Percentiles rank a stretch among this genome's conserved stretches.
phyloP scores from a whole-genome alignment of 2,797 vertebrate genomes.

The Notoglanidium macrostoma region DNA sequence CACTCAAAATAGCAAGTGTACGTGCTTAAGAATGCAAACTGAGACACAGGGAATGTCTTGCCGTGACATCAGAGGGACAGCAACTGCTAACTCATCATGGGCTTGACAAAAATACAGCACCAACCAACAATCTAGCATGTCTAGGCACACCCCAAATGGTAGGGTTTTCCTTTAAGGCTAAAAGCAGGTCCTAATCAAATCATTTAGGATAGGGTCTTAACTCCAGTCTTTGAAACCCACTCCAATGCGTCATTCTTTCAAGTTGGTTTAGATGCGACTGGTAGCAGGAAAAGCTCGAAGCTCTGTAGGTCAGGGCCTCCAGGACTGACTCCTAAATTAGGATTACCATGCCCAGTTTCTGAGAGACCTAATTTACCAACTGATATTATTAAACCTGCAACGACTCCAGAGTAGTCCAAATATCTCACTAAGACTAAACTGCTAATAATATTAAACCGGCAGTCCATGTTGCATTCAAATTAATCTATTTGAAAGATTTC shows the following conservation, averaged over 20 bases:
- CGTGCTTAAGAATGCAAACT: too few species aligned
- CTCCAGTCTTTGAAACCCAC: not conserved
- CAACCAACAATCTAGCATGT: not conserved
- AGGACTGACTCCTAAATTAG: not conserved
- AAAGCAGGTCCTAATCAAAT: not conserved
- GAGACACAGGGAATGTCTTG: not conserved
- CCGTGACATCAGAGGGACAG: not conserved
- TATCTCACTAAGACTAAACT: not conserved
- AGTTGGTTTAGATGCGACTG: not conserved
- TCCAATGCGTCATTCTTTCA: not conserved
- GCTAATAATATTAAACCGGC: too few species aligned
- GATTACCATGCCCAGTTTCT: not conserved
- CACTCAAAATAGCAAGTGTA: too few species aligned
- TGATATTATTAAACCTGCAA: not conserved
- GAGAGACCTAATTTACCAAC: not conserved
- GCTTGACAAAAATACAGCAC: not conserved
- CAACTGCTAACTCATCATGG: not conserved
- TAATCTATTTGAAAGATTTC: not conserved
- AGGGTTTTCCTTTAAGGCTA: not conserved
- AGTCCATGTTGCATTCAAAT: not conserved
- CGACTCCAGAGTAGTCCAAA: not conserved
- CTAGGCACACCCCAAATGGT: not conserved
- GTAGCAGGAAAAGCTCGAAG: not conserved
- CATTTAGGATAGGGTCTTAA: not conserved
- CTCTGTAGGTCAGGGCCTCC: not conserved